phyloP scores from a whole-genome alignment of 2,888 invertebrate species.

The Drosophila austrosaltans region DNA sequence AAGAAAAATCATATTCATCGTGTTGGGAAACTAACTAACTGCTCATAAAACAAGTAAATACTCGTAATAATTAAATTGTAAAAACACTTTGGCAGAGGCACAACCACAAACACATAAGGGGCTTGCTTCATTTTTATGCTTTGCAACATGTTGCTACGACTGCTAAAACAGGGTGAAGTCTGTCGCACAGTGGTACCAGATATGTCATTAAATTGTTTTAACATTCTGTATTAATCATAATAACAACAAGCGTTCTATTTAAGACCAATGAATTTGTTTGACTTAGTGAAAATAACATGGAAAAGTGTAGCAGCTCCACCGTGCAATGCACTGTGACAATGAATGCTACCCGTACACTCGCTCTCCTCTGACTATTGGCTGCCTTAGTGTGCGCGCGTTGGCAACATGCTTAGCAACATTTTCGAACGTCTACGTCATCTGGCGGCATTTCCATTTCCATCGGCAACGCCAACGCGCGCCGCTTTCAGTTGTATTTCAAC shows the following conservation, averaged over 20 bases:
- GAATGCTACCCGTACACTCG: background rate
- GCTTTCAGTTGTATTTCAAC: constrained; percentile 23
- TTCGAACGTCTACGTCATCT: constrained; percentile 1
- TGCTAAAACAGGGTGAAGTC: background rate
- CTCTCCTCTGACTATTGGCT: constrained; percentile 8
- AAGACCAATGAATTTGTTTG: no score
- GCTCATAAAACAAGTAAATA: constrained; percentile 14
- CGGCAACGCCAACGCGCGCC: constrained; percentile 13
- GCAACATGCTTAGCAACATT: constrained; percentile 17
- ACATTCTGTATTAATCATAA: background rate
- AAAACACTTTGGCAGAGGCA: background rate
- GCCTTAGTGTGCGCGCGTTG: constrained; percentile 12
- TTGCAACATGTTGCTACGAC: constrained; percentile 15
- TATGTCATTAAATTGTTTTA: no score
- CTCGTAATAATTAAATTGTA: constrained; percentile 7
- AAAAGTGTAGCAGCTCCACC: background rate
- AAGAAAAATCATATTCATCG: constrained; percentile 19
- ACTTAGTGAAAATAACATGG: no score
- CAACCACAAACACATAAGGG: background rate
- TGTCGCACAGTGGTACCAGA: background rate
- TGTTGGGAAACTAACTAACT: constrained; percentile 7
- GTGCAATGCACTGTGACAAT: constrained; percentile 14
- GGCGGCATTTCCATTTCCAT: constrained; percentile 21
- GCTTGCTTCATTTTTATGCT: background rate
- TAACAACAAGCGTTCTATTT: no score